Conservation (phyloP, 2,888 invertebrate species). For the Dysmachus trigonus region DNA sequence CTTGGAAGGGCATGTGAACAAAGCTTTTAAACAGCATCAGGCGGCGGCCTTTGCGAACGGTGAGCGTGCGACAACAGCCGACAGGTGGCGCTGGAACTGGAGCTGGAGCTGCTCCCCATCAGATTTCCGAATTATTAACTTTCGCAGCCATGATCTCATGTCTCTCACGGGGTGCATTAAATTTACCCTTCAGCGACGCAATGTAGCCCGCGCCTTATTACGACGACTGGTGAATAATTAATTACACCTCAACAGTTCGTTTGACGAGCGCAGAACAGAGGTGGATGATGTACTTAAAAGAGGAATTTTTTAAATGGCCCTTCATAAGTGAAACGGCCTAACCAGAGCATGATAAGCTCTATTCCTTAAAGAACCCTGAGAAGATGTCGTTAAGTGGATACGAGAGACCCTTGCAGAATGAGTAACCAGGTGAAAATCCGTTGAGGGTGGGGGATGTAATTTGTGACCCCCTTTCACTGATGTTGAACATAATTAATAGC, state of each 20-base stretch:
- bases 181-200: neutral
- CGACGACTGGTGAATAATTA: constrained; percentile 26
- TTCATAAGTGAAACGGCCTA: neutral
- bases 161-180: neutral
- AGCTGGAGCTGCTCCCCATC: neutral
- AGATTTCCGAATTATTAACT: constrained; percentile 33
- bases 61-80: neutral
- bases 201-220: neutral
- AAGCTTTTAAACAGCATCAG: constrained; percentile 2
- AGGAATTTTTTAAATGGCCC: neutral
- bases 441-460: neutral
- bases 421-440: neutral
- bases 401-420: neutral
- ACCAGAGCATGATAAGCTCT: neutral
- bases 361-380: neutral
- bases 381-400: neutral
- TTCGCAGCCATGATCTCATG: neutral
- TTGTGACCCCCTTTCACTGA: neutral
- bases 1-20: neutral
- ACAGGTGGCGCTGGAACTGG: neutral
- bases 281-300: neutral
- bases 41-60: neutral
- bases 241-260: neutral
- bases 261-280: neutral
- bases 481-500: neutral